These are phyloP conservation scores for Cataglyphis altisquamis DNA, from an alignment of 2,888 invertebrate genomes.

Conservation along the genomic window DNA sequence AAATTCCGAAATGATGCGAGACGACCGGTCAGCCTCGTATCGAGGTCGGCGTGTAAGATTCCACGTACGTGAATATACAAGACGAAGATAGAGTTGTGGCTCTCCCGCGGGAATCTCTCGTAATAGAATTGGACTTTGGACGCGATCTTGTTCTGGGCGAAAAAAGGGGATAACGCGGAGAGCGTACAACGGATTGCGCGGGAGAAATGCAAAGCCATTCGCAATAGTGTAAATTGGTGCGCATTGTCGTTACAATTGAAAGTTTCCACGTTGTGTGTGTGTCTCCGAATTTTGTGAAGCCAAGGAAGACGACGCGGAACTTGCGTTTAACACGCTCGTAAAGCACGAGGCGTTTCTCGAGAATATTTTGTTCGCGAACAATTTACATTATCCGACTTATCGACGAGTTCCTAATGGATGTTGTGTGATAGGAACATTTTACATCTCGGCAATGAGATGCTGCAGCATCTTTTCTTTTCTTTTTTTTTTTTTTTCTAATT, in stretches of 20 bases:
- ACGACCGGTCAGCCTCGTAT: slow-evolving; percentile 35
- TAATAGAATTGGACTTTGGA: slow-evolving; percentile 66
- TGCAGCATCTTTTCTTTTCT: not conserved
- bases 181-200: not conserved
- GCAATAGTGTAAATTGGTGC: slow-evolving; percentile 30
- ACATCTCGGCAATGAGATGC: not conserved
- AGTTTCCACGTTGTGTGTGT: not conserved
- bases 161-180: slow-evolving; percentile 44
- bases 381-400: not conserved
- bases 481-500: not conserved
- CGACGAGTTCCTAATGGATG: not conserved
- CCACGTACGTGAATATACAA: slow-evolving; percentile 50
- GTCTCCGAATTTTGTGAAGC: not conserved
- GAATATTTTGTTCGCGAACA: not conserved
- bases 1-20: slow-evolving; percentile 50
- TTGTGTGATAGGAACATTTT: not conserved
- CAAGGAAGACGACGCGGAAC: not conserved
- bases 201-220: slow-evolving; percentile 33
- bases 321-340: not conserved
- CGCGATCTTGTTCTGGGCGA: slow-evolving; percentile 49
- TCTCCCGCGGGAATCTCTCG: slow-evolving; percentile 60
- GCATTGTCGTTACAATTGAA: slow-evolving; percentile 55
- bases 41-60: slow-evolving; percentile 54
- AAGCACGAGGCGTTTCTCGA: not conserved
- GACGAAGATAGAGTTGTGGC: slow-evolving; percentile 47